These are phyloP conservation scores for Sanderia malayensis DNA, from an alignment of 30 jellyfish, hydroid and myxozoan species.

Conservation along the genomic window DNA sequence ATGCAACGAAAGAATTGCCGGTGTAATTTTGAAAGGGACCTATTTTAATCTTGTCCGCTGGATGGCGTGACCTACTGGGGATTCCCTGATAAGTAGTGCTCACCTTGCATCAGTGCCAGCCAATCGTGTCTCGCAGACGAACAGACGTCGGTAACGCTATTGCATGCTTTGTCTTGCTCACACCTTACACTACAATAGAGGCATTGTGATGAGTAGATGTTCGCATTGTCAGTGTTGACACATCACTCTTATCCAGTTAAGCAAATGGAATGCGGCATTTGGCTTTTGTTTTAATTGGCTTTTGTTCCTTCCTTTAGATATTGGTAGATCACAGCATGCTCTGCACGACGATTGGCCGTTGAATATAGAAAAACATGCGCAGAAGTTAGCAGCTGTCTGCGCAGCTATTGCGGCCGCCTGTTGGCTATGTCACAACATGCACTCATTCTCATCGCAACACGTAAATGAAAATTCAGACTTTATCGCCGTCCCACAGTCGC, in stretches of 20 bases:
- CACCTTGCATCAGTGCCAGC: background rate
- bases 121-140: slow-evolving; percentile 9
- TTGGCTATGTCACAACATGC: slow-evolving; percentile 96
- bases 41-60: no score
- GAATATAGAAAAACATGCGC: slow-evolving; percentile 97
- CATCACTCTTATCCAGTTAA: slow-evolving; percentile 48
- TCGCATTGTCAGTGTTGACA: slow-evolving; percentile 21
- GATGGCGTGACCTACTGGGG: background rate
- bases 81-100: background rate
- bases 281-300: slow-evolving; percentile 63
- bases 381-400: slow-evolving; percentile 96
- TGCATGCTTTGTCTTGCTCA: no score
- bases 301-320: slow-evolving; percentile 67
- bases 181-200: background rate
- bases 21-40: no score
- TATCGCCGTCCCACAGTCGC: background rate
- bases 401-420: slow-evolving; percentile 76
- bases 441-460: slow-evolving; percentile 31
- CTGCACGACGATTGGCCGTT: slow-evolving; percentile 71
- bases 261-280: slow-evolving; percentile 37
- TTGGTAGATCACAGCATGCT: slow-evolving; percentile 68
- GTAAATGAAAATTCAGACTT: background rate
- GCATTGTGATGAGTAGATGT: background rate
- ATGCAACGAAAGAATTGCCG: no score
- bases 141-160: slow-evolving; percentile 11